These are phyloP conservation scores for Lithophane leautieri DNA, from an alignment of 2,888 invertebrate genomes.

Conservation along the genomic window DNA sequence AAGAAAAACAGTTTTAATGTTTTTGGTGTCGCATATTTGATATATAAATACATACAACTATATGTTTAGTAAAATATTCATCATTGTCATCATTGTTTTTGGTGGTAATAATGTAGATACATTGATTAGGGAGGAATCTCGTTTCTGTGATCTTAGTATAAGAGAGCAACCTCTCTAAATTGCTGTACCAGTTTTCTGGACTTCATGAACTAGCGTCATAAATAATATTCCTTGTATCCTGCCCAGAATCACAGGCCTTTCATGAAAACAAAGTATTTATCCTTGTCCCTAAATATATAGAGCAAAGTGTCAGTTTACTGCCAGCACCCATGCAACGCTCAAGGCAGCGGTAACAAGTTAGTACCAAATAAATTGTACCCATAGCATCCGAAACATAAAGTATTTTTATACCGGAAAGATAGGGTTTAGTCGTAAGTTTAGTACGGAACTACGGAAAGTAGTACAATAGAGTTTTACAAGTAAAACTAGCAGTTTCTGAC, in stretches of 20 bases:
- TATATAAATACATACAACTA: background rate
- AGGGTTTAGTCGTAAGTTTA: conserved; percentile 41
- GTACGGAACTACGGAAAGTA: background rate
- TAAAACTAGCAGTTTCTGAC: conserved; percentile 18
- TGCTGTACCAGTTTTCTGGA: background rate
- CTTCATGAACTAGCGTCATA: background rate
- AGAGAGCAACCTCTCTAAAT: background rate
- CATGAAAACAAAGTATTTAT: conserved; percentile 4
- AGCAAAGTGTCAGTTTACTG: conserved; percentile 21
- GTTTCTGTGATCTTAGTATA: background rate
- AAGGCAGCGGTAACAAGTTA: conserved; percentile 29
- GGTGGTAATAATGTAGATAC: background rate
- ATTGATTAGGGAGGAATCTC: background rate
- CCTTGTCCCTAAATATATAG: conserved; percentile 28
- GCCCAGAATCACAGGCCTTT: conserved; percentile 1
- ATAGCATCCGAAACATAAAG: conserved; percentile 47
- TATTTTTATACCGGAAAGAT: conserved; percentile 41
- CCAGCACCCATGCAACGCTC: conserved; percentile 47
- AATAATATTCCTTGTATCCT: background rate
- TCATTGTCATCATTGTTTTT: background rate
- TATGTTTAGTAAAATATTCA: background rate
- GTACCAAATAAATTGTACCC: conserved; percentile 47
- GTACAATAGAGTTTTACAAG: conserved; percentile 38
- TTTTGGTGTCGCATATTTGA: background rate
- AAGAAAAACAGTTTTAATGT: background rate